Evolutionary conservation across 2,888 invertebrate species (phyloP).

Genomic region (Stenolophus ochropezus): DNA sequence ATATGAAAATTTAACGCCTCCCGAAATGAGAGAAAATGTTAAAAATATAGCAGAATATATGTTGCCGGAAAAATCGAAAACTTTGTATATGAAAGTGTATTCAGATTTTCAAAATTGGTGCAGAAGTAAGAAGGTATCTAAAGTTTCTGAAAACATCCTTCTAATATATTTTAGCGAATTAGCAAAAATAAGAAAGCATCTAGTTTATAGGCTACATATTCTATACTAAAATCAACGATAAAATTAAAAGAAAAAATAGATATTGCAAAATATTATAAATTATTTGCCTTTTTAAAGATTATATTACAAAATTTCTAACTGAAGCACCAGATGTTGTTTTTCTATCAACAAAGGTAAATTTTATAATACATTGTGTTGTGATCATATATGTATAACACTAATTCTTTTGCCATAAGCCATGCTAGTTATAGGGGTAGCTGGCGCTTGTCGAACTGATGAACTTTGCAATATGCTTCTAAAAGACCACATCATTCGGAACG

Average conservation of each 20-base stretch:
- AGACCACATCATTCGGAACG: not conserved
- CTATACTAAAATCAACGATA: constrained; percentile 41
- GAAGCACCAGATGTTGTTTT: constrained; percentile 24
- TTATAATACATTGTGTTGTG: not conserved
- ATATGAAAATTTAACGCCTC: not conserved
- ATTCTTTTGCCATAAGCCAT: not conserved
- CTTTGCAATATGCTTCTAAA: not conserved
- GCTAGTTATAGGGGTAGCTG: not conserved
- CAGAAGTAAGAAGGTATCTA: not conserved
- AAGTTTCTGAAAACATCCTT: constrained; percentile 31
- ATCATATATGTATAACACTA: not conserved
- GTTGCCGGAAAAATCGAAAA: constrained; percentile 43
- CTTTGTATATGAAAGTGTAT: constrained; percentile 26
- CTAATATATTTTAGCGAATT: constrained; percentile 16
- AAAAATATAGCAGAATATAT: not conserved
- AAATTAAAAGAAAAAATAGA: constrained; percentile 24
- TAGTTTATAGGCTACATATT: constrained; percentile 25
- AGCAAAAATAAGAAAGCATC: constrained; percentile 11
- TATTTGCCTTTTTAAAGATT: constrained; percentile 48
- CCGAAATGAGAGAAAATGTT: not conserved
- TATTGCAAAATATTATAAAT: constrained; percentile 29
- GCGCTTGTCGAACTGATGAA: not conserved
- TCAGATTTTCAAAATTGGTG: constrained; percentile 24
- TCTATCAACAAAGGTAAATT: constrained; percentile 33
- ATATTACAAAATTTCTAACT: constrained; percentile 34